Percentiles rank a stretch among this genome's conserved stretches.
Conservation (phyloP, 2,113 vertebrate genomes). For the Cheilinus undulatus region DNA sequence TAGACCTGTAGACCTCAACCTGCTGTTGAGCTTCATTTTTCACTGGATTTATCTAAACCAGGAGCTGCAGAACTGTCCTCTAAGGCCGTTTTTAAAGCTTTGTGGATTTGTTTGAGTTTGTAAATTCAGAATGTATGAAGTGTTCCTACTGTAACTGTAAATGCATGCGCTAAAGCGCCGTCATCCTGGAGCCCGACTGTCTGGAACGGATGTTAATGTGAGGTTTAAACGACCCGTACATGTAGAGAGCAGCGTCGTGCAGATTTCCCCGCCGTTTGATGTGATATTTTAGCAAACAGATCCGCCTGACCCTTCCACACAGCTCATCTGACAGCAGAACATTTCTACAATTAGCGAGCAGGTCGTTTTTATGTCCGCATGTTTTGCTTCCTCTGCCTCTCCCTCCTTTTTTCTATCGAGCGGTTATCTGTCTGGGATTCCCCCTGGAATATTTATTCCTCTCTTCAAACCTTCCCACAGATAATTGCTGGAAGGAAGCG, state of each 20-base stretch:
- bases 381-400: conserved; percentile 12
- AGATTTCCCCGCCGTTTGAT: conserved; percentile 21
- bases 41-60: too few species aligned
- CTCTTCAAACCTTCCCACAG: conserved; percentile 59
- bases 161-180: too few species aligned
- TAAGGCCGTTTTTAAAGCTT: too few species aligned
- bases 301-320: not conserved
- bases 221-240: too few species aligned
- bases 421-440: conserved; percentile 35
- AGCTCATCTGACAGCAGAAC: not conserved
- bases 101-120: too few species aligned
- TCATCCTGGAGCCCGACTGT: too few species aligned
- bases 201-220: too few species aligned
- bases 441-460: conserved; percentile 65
- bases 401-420: not conserved
- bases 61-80: too few species aligned
- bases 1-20: too few species aligned
- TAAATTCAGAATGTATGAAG: too few species aligned
- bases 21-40: too few species aligned
- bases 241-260: not conserved
- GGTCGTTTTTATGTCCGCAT: not conserved
- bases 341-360: not conserved
- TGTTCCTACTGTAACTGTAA: too few species aligned
- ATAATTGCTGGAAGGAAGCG: conserved; percentile 75
- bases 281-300: not conserved